Evolutionary conservation across 2,797 vertebrate species (phyloP).

Genomic region (Eulemur rubriventer): DNA sequence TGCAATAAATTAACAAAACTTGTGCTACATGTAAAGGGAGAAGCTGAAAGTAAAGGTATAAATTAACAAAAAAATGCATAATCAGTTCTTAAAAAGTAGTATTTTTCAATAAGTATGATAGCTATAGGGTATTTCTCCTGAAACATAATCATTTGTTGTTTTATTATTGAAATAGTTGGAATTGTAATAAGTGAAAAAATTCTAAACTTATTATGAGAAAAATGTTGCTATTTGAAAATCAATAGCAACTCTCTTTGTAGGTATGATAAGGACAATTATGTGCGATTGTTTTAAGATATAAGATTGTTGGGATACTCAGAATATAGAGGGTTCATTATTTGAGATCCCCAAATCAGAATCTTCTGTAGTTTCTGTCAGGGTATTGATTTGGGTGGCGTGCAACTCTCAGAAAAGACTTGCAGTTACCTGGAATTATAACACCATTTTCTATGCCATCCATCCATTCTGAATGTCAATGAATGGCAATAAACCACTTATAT

Average conservation of each 20-base stretch:
- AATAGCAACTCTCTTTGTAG: not conserved
- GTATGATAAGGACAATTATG: not conserved
- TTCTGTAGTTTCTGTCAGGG: not conserved
- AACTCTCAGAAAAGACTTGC: not conserved
- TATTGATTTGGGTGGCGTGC: not conserved
- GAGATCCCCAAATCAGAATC: not conserved
- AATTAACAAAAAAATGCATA: not conserved
- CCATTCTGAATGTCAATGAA: conserved; percentile 22
- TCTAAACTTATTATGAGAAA: not conserved
- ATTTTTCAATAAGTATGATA: not conserved
- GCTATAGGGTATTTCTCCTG: not conserved
- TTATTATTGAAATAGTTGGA: not conserved
- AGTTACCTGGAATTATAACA: not conserved
- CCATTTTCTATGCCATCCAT: not conserved
- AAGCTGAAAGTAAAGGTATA: not conserved
- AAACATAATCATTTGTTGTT: not conserved
- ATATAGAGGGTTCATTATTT: not conserved
- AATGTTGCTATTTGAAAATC: conserved; percentile 5
- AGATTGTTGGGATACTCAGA: not conserved
- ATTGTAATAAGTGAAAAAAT: not conserved
- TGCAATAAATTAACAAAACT: not conserved
- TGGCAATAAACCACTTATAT: not conserved
- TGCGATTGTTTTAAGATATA: not conserved
- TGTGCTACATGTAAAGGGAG: not conserved
- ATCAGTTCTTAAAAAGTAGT: not conserved